Percentiles rank a stretch among this genome's conserved stretches.
Evolutionary conservation across 2,113 vertebrate genomes (phyloP).

Genomic region (Dromiciops gliroides): DNA sequence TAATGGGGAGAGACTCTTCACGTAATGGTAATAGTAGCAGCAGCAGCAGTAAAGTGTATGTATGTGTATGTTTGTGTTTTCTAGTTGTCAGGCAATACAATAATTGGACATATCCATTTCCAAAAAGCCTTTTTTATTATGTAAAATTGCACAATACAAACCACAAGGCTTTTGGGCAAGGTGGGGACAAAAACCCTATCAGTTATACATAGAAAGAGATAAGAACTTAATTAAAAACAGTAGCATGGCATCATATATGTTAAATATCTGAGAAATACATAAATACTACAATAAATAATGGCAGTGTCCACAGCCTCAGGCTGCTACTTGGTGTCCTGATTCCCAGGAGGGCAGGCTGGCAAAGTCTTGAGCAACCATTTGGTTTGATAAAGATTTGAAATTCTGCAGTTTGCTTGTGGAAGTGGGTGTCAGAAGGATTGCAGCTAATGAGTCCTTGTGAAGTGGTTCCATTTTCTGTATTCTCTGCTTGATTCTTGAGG

Average conservation of each 20-base stretch:
- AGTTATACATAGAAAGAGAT: neutral
- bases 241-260: neutral
- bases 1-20: slow-evolving; percentile 34
- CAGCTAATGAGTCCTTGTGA: neutral
- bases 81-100: neutral
- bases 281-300: neutral
- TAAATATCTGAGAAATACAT: neutral
- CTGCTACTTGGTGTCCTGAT: neutral
- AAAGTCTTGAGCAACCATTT: neutral
- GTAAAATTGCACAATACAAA: neutral
- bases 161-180: neutral
- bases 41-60: neutral
- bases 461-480: neutral
- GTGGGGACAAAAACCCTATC: neutral
- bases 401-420: neutral
- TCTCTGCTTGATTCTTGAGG: neutral
- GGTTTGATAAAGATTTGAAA: neutral
- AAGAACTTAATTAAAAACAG: neutral
- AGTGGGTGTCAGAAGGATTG: neutral
- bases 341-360: neutral
- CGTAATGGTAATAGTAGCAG: neutral
- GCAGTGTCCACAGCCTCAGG: neutral
- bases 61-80: neutral
- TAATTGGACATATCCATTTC: neutral
- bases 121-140: neutral